Evolutionary conservation across 1,140 invertebrate genomes (phyloP).

Genomic region (Paraescarpia echinospica): DNA sequence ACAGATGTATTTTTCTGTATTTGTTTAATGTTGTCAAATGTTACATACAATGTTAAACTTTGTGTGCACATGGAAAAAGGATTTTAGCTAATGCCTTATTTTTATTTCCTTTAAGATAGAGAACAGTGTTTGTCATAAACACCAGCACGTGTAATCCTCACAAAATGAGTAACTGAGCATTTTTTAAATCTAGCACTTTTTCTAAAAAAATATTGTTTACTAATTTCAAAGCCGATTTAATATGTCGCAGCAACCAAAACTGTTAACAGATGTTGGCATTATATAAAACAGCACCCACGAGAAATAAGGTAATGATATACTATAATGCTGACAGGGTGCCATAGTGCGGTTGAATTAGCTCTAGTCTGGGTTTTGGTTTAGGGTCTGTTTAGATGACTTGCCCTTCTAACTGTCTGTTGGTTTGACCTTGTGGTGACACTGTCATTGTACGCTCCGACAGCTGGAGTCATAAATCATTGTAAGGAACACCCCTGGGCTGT

Average conservation of each 20-base stretch:
- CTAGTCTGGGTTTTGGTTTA: neutral
- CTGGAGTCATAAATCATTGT: neutral
- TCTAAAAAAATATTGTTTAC: neutral
- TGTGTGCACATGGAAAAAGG: too few species aligned
- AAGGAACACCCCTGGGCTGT: neutral
- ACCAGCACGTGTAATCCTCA: neutral
- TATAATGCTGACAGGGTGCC: neutral
- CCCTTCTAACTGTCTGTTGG: neutral
- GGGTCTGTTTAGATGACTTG: neutral
- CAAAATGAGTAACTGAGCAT: neutral
- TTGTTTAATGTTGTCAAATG: too few species aligned
- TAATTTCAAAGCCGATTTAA: neutral
- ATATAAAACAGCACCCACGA: neutral
- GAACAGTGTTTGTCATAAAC: neutral
- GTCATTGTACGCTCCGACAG: neutral
- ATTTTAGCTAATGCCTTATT: too few species aligned
- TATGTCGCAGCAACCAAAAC: neutral
- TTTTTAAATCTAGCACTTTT: neutral
- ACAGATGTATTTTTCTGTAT: too few species aligned
- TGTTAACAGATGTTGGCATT: neutral
- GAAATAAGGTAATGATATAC: neutral
- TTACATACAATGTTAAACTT: too few species aligned
- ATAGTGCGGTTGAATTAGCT: neutral
- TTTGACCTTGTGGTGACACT: slow-evolving; percentile 4
- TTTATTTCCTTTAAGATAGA: too few species aligned